Evolutionary conservation across 2,113 vertebrate species (phyloP).

Genomic region (Madoqua kirkii): DNA sequence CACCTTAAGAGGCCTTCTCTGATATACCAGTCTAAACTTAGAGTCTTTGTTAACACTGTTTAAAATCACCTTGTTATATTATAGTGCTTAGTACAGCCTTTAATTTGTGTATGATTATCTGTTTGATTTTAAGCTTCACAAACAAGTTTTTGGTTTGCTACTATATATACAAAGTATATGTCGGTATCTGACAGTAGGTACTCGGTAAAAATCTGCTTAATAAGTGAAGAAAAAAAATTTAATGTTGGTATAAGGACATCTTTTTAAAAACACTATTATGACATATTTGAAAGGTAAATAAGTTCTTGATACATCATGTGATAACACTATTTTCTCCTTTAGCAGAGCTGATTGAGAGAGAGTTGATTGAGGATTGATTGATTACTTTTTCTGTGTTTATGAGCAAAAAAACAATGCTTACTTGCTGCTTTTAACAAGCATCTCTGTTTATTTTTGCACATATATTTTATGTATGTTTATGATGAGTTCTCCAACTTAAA

Average conservation of each 20-base stretch:
- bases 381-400: slow-evolving; percentile 15
- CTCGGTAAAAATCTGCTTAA: slow-evolving; percentile 3
- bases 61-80: not conserved
- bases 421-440: slow-evolving; percentile 2
- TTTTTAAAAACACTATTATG: not conserved
- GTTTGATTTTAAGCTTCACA: slow-evolving; percentile 1
- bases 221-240: slow-evolving; percentile 18
- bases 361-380: not conserved
- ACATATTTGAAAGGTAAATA: slow-evolving; percentile 22
- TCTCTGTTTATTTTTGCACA: slow-evolving; percentile 1
- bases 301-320: not conserved
- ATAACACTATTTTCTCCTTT: not conserved
- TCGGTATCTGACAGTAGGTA: not conserved
- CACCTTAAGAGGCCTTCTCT: not conserved
- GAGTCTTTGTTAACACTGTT: not conserved
- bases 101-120: not conserved
- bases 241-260: not conserved
- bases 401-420: not conserved
- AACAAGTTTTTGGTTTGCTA: not conserved
- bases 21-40: not conserved
- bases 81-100: not conserved
- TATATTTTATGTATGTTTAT: slow-evolving; percentile 19
- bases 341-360: not conserved
- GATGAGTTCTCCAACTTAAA: not conserved
- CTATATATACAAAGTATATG: not conserved